These are phyloP conservation scores for Dendrolimus houi DNA, from an alignment of 2,888 invertebrate genomes.

Conservation along the genomic window DNA sequence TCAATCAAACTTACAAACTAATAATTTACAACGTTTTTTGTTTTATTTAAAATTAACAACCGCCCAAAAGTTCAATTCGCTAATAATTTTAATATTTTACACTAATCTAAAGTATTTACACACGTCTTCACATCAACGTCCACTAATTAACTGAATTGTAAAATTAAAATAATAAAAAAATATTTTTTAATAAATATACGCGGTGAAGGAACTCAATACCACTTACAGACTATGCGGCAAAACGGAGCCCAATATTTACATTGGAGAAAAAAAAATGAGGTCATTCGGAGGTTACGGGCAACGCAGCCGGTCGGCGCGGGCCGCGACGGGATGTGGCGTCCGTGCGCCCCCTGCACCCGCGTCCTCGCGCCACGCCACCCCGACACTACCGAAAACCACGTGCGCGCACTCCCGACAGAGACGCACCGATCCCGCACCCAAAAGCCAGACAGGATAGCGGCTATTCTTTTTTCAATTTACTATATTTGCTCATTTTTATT, in stretches of 20 bases:
- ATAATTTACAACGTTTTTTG: too few relatives aligned
- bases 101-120: conserved; percentile 41
- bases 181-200: conserved; percentile 24
- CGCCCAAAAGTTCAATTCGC: conserved; percentile 41
- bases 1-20: too few relatives aligned
- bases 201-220: conserved; percentile 70
- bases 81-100: conserved; percentile 29
- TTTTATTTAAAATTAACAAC: too few relatives aligned
- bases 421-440: conserved; percentile 23
- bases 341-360: conserved; percentile 28
- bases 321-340: conserved; percentile 67
- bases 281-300: conserved; percentile 74
- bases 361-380: conserved; percentile 28
- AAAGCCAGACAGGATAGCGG: conserved; percentile 32
- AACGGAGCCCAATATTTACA: conserved; percentile 73
- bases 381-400: conserved; percentile 55
- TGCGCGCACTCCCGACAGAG: conserved; percentile 59
- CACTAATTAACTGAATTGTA: conserved; percentile 37
- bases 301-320: conserved; percentile 72
- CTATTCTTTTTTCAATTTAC: conserved; percentile 73
- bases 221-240: conserved; percentile 74
- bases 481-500: conserved; percentile 74
- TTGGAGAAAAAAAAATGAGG: conserved; percentile 74
- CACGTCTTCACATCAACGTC: conserved; percentile 35
- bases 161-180: conserved; percentile 29